Evolutionary conservation across 2,888 invertebrate species (phyloP).

Genomic region (Plagodis pulveraria): DNA sequence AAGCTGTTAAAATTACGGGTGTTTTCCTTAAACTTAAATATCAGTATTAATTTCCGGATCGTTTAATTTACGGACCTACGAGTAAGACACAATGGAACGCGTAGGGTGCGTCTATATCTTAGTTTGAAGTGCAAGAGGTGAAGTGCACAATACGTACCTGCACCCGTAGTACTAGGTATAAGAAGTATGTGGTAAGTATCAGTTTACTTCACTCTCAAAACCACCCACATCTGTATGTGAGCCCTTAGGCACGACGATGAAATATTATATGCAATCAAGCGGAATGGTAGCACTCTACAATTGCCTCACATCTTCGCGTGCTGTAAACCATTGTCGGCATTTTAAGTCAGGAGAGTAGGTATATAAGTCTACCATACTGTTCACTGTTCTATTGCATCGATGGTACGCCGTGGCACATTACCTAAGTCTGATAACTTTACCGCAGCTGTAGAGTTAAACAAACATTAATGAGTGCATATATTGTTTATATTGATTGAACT

Average conservation of each 20-base stretch:
- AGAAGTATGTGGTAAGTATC: too few relatives aligned
- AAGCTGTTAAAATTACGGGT: too few relatives aligned
- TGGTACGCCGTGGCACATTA: slow-evolving; percentile 35
- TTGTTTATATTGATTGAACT: too few relatives aligned
- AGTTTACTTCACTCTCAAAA: slow-evolving; percentile 1
- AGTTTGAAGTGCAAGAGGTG: too few relatives aligned
- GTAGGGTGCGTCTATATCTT: too few relatives aligned
- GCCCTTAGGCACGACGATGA: slow-evolving; percentile 43
- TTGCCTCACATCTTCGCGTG: slow-evolving; percentile 67
- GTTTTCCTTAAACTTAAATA: too few relatives aligned
- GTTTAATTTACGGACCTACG: too few relatives aligned
- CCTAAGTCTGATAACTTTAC: slow-evolving; percentile 9
- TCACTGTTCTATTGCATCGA: slow-evolving; percentile 58
- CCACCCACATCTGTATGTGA: slow-evolving; percentile 7
- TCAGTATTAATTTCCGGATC: too few relatives aligned
- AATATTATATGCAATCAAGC: slow-evolving; percentile 73
- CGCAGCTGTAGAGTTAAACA: not conserved
- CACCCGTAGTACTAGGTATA: too few relatives aligned
- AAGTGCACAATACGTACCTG: too few relatives aligned
- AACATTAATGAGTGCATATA: not conserved
- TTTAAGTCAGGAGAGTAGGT: slow-evolving; percentile 18
- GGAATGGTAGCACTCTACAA: slow-evolving; percentile 60
- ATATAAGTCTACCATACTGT: slow-evolving; percentile 52
- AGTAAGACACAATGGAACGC: too few relatives aligned
- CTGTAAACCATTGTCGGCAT: slow-evolving; percentile 60